Conservation (phyloP, 53 echinoderm and acorn worm genomes). For the Paelopatides confundens region DNA sequence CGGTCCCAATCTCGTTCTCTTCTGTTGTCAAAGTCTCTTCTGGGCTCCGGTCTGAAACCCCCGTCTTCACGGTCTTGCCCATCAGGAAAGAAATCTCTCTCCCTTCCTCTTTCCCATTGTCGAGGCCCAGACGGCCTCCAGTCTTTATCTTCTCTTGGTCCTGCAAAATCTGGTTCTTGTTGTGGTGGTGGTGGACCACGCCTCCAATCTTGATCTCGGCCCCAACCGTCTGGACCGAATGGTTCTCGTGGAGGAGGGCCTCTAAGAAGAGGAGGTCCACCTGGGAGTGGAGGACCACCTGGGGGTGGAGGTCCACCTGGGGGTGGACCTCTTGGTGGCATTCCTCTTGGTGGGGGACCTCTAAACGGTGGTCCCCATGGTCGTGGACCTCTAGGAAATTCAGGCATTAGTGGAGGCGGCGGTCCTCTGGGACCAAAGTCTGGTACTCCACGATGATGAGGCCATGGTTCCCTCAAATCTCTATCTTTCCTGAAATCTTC, state of each 20-base stretch:
- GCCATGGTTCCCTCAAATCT: constrained; percentile 50
- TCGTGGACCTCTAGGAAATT: constrained; percentile 8
- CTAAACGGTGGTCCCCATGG: constrained; percentile 58
- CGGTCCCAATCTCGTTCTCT: constrained; percentile 65
- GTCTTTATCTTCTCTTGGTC: constrained; percentile 26
- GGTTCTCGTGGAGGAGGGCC: constrained; percentile 8
- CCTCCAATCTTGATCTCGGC: constrained; percentile 40
- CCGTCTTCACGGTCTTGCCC: constrained; percentile 42
- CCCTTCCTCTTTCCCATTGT: constrained; percentile 36
- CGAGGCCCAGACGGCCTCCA: constrained; percentile 33
- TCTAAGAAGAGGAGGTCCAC: not conserved
- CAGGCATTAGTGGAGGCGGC: not conserved
- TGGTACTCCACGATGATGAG: constrained; percentile 32
- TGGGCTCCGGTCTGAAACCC: constrained; percentile 19
- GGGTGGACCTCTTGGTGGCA: constrained; percentile 59
- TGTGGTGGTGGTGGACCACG: constrained; percentile 25
- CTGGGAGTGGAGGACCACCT: not conserved
- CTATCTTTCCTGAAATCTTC: constrained; percentile 66
- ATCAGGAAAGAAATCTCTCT: constrained; percentile 10
- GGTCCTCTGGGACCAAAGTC: constrained; percentile 30
- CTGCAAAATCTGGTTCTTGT: constrained; percentile 9
- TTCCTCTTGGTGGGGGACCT: constrained; percentile 66
- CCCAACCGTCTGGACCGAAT: constrained; percentile 35
- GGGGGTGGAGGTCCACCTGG: constrained; percentile 26
- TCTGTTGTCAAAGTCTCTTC: constrained; percentile 69